Conservation (phyloP, 2,888 invertebrate species). For the Drosophila acutilabella region DNA sequence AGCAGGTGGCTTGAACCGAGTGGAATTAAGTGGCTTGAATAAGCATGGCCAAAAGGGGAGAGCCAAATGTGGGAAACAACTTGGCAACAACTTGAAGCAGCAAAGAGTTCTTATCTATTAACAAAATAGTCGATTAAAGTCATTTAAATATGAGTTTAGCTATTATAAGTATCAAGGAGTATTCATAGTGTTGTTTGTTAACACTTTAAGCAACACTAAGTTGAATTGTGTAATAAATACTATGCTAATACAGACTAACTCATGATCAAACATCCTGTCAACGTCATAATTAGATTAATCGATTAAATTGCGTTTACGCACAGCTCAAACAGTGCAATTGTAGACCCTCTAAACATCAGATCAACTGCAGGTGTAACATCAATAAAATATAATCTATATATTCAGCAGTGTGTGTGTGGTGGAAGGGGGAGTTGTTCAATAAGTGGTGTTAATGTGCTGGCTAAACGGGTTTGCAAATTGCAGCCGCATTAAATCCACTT, state of each 20-base stretch:
- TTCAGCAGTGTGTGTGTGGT: not conserved
- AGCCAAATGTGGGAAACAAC: slow-evolving; percentile 32
- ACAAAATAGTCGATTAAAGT: too few relatives aligned
- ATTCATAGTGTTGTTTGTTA: too few relatives aligned
- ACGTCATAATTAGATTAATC: slow-evolving; percentile 36
- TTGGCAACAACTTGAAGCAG: slow-evolving; percentile 2
- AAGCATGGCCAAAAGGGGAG: slow-evolving; percentile 9
- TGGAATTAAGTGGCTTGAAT: slow-evolving; percentile 37
- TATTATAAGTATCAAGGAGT: too few relatives aligned
- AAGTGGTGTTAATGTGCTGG: slow-evolving; percentile 60
- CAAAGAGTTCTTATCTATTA: slow-evolving; percentile 4
- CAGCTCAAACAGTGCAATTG: not conserved
- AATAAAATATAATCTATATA: slow-evolving; percentile 50
- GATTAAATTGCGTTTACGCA: slow-evolving; percentile 19
- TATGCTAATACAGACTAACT: not conserved
- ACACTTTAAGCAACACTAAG: not conserved
- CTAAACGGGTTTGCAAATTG: slow-evolving; percentile 70
- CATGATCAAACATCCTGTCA: slow-evolving; percentile 21
- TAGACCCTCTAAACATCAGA: not conserved
- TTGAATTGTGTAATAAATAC: not conserved
- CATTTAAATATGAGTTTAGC: too few relatives aligned
- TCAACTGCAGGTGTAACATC: slow-evolving; percentile 38
- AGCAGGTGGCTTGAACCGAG: slow-evolving; percentile 51
- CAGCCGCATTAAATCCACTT: slow-evolving; percentile 76
- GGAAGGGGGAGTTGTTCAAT: not conserved